Evolutionary conservation across 35 echinoderm and acorn worm genomes (phyloP).

Genomic region (Lytechinus variegatus): DNA sequence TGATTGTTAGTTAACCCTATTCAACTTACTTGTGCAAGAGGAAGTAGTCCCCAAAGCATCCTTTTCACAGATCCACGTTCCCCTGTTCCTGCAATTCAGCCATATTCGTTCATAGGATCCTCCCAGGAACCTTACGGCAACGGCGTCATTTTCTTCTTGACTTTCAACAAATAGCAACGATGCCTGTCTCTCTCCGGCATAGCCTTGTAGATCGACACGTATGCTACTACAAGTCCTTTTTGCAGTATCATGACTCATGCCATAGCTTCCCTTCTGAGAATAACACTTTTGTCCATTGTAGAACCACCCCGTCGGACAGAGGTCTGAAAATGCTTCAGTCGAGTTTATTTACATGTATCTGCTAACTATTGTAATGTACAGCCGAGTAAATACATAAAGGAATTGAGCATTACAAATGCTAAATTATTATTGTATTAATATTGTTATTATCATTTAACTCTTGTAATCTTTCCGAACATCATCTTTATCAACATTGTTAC

Average conservation of each 20-base stretch:
- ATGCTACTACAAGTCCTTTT: background rate
- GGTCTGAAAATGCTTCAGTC: no score
- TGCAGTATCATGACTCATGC: background rate
- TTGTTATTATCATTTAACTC: no score
- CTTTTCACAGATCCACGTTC: background rate
- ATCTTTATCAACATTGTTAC: no score
- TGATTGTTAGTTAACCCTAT: background rate
- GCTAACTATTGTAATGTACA: no score
- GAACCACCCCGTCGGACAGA: background rate
- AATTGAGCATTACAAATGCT: no score
- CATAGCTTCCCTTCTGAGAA: no score
- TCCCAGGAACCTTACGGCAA: background rate
- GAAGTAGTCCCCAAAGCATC: background rate
- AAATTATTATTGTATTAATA: no score
- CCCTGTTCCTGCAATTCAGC: background rate
- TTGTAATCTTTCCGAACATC: no score
- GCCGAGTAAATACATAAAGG: no score
- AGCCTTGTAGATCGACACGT: background rate
- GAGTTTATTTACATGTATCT: no score
- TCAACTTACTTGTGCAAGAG: background rate
- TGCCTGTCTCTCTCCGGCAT: no score
- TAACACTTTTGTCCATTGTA: background rate
- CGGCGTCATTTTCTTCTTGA: background rate
- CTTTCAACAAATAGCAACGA: background rate
- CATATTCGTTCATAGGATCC: background rate